Conservation (phyloP, 2,888 invertebrate genomes). For the Ornithoptera priamus region DNA sequence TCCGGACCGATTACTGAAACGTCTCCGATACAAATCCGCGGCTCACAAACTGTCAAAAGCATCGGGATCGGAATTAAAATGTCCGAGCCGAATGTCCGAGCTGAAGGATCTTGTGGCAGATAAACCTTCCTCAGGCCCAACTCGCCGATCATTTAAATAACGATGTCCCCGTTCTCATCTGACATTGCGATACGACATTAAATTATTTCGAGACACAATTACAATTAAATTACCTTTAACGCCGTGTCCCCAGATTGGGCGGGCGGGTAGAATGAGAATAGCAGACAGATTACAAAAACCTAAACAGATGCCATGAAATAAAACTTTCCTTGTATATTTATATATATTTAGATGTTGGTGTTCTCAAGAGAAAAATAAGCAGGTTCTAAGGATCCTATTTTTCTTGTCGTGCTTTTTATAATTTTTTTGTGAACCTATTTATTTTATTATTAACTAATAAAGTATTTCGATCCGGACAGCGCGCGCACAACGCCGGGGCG, state of each 20-base stretch:
- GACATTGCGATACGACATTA: not conserved
- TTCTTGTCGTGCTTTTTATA: no score
- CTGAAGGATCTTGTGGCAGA: slow-evolving; percentile 36
- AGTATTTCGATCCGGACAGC: no score
- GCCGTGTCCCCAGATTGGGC: no score
- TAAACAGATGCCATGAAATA: no score
- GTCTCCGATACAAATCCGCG: slow-evolving; percentile 51
- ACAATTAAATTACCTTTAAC: not conserved
- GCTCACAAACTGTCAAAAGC: slow-evolving; percentile 49
- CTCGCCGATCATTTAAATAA: slow-evolving; percentile 33
- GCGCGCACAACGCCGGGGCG: slow-evolving; percentile 22
- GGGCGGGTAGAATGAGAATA: no score
- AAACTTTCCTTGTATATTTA: no score
- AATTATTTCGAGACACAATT: not conserved
- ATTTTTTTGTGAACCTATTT: no score
- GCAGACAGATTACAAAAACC: no score
- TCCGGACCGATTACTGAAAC: slow-evolving; percentile 39
- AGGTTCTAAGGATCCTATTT: no score
- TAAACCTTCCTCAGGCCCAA: slow-evolving; percentile 32
- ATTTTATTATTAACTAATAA: no score
- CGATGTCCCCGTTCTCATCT: slow-evolving; percentile 13
- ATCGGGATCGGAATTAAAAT: slow-evolving; percentile 46
- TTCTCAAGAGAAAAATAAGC: no score
- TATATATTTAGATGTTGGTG: no score
- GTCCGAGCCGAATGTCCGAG: slow-evolving; percentile 33